Evolutionary conservation across 2,797 vertebrate species (phyloP).

Genomic region (Phrynocephalus guinanensis): DNA sequence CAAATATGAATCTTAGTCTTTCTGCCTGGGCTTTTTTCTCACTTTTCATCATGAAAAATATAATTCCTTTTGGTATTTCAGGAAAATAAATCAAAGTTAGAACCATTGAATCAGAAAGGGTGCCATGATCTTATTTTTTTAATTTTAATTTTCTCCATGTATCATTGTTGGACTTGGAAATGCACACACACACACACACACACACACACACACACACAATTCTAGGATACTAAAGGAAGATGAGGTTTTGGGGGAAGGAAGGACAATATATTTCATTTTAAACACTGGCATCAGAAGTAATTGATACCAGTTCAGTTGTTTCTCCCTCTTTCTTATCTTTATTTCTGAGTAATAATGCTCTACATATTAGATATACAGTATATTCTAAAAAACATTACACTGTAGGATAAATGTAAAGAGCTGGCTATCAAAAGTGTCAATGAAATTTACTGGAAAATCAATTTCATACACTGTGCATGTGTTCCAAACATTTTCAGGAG

Average conservation of each 20-base stretch:
- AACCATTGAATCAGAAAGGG: constrained; percentile 47
- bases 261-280: constrained; percentile 2
- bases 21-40: constrained; percentile 25
- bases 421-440: constrained; percentile 73
- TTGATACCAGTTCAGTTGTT: constrained; percentile 26
- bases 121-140: neutral
- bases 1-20: constrained; percentile 1
- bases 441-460: constrained; percentile 69
- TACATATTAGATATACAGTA: constrained; percentile 69
- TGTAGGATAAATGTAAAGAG: constrained; percentile 67
- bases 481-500: neutral
- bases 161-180: neutral
- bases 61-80: constrained; percentile 60
- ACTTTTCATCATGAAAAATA: constrained; percentile 54
- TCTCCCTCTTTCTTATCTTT: constrained; percentile 37
- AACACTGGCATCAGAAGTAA: constrained; percentile 39
- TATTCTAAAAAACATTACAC: constrained; percentile 76
- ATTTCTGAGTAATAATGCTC: constrained; percentile 62
- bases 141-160: constrained; percentile 24
- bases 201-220: constrained; percentile 40
- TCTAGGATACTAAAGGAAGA: constrained; percentile 19
- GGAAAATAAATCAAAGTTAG: constrained; percentile 57
- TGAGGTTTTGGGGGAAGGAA: neutral
- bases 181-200: constrained; percentile 24
- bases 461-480: constrained; percentile 48